Evolutionary conservation across 2,113 vertebrate species (phyloP), one percentile per base, ranked within the genome.

Genomic region (Lycocorax pyrrhopterus): DNA sequence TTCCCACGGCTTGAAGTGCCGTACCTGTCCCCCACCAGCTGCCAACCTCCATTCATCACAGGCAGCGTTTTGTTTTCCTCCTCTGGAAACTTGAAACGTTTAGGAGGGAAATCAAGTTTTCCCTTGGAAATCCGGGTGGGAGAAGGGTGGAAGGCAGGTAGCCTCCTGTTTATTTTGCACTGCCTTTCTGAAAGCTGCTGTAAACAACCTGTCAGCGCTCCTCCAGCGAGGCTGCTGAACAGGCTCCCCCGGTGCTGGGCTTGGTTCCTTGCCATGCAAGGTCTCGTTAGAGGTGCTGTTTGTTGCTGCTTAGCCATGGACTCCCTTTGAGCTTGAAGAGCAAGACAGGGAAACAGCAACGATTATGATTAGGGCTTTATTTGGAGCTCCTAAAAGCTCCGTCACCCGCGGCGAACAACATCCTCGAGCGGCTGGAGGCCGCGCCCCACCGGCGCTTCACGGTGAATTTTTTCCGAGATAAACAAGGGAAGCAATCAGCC

Each of bases 401-500:
- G 0, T 49, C 91, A 62, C 60, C 93, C 17, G 59, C 3, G 0
- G 86, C 0, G 80, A 90, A 4, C 77, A 72, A 58, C 78, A 72
- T 37, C 80, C 74, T 26, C 0, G 23, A 85, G 89, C 3, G 1
- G 87, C 73, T 85, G 92, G 93, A 77, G 92, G 79, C 88, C 27
- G 41, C 73, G 20, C 76, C 82, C 86, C 69, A 12, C 39, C 12
- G 0, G 41, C 0, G 53, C 32, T 46, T 63, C 52, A 1, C 19
- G 4, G 79, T 2, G 88, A 4, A 55, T 16, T 18, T 46, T 39
- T 68, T 84, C 76, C 9, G 63, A 27, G 7, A 13, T 12, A 27
- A 92, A 96, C 82, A 88, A 96, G 83, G 82, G 87, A 69, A 66
- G 92, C 92, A 96, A 90, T 88, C 93, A 95, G 79, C 86, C 68